phyloP scores from a whole-genome alignment of 2,797 vertebrate species.

The Lithobates pipiens region DNA sequence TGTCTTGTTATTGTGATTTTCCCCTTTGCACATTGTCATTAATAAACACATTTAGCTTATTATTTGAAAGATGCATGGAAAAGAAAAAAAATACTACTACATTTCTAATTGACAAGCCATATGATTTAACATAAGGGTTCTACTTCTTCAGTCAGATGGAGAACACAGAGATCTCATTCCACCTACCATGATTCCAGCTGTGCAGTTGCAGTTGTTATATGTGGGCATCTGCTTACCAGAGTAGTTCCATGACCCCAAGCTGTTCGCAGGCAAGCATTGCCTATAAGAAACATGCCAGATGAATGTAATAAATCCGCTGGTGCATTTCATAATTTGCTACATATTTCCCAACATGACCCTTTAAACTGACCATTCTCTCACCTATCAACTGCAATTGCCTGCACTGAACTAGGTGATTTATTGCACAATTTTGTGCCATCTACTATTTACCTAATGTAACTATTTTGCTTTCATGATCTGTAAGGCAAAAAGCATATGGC shows the following conservation, averaged over 20 bases:
- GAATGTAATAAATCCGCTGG: neutral
- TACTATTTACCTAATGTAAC: neutral
- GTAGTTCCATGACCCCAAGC: conserved; percentile 73
- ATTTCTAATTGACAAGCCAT: neutral
- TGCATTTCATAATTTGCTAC: neutral
- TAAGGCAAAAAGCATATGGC: too few species aligned
- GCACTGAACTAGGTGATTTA: neutral
- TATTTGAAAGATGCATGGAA: too few species aligned
- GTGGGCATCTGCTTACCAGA: conserved; percentile 69
- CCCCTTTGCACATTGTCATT: too few species aligned
- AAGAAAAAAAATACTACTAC: neutral
- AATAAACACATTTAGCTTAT: too few species aligned
- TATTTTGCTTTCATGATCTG: neutral
- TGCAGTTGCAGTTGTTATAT: conserved; percentile 80
- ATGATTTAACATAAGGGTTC: neutral
- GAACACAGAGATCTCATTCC: neutral
- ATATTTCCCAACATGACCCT: neutral
- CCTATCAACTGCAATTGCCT: neutral
- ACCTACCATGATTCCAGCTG: conserved; percentile 65
- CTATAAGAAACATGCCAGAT: conserved; percentile 65
- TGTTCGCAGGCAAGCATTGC: conserved; percentile 70
- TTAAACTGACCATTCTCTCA: neutral
- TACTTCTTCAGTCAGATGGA: neutral
- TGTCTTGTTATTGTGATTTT: too few species aligned
- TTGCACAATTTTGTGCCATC: neutral